Evolutionary conservation across 2,113 vertebrate species (phyloP).

Genomic region (Serinus canaria): DNA sequence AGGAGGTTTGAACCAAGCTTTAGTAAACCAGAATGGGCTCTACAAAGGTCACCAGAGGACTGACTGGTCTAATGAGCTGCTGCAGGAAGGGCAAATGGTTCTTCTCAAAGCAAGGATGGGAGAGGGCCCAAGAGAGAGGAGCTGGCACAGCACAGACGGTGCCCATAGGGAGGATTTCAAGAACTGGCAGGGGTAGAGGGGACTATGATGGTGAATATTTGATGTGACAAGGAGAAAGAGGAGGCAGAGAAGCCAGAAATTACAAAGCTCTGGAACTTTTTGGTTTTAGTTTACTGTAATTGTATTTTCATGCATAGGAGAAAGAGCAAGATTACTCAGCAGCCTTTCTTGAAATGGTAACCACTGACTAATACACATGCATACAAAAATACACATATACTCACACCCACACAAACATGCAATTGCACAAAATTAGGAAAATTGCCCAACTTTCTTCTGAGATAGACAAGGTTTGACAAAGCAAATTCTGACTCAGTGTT

Average conservation of each 20-base stretch:
- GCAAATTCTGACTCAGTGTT: neutral
- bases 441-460: neutral
- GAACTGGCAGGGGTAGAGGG: neutral
- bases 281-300: neutral
- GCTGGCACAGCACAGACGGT: rapidly evolving
- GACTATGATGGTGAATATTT: neutral
- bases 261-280: neutral
- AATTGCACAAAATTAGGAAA: neutral
- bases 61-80: neutral
- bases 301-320: neutral
- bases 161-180: neutral
- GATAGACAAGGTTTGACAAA: neutral
- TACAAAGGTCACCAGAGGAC: neutral
- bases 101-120: neutral
- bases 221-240: neutral
- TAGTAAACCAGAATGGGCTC: neutral
- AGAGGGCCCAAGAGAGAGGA: neutral
- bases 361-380: neutral
- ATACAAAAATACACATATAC: neutral
- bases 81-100: neutral
- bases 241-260: neutral
- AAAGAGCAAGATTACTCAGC: neutral
- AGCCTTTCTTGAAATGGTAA: neutral
- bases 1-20: neutral
- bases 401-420: neutral